Conservation (phyloP, 2,888 invertebrate genomes). For the Nasonia oneida region DNA sequence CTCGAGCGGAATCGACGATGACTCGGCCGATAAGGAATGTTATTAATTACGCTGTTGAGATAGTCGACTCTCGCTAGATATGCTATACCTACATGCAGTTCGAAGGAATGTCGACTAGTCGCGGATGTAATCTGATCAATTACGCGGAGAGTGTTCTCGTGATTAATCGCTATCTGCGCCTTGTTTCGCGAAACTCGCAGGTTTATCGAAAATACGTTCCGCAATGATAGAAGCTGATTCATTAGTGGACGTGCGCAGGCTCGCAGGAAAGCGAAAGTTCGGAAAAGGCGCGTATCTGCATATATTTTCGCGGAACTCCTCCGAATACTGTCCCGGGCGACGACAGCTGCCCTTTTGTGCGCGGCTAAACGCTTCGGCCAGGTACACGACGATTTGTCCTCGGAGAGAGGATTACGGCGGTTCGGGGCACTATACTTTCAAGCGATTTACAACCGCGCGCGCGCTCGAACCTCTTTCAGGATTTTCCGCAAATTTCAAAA, state of each 20-base stretch:
- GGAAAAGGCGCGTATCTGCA: no score
- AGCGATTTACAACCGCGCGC: conserved; percentile 21
- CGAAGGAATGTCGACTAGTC: neutral
- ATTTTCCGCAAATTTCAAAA: neutral
- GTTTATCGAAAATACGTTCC: neutral
- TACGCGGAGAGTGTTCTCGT: neutral
- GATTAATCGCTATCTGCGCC: neutral
- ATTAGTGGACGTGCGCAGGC: neutral
- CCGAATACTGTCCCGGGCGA: no score
- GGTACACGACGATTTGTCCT: neutral
- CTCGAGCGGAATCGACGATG: conserved; percentile 2
- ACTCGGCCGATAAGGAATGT: conserved; percentile 7
- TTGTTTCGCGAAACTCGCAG: neutral
- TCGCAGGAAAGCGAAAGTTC: neutral
- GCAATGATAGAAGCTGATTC: neutral
- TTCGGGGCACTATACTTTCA: neutral
- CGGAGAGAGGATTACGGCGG: conserved; percentile 26
- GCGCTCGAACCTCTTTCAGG: neutral
- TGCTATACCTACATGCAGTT: neutral
- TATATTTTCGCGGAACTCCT: no score
- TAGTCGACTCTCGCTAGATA: neutral
- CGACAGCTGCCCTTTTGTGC: conserved; percentile 15
- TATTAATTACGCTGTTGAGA: conserved; percentile 36
- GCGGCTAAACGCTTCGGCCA: neutral
- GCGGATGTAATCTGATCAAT: neutral